Percentiles rank a stretch among this genome's conserved stretches.
Conservation (phyloP, 2,797 vertebrate species). For the Ctenopoma kingsleyae region DNA sequence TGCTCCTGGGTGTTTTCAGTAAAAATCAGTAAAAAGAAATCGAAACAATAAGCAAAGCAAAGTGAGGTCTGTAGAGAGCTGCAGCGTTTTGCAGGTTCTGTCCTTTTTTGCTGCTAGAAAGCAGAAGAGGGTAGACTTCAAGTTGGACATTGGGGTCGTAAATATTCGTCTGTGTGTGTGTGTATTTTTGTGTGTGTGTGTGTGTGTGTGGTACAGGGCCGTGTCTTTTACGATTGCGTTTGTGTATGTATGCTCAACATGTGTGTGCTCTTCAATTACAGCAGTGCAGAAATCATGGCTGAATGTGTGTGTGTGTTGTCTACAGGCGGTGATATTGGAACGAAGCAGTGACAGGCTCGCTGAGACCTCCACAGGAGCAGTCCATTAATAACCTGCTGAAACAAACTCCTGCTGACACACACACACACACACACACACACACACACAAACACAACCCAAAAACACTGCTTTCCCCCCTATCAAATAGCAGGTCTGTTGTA, state of each 20-base stretch:
- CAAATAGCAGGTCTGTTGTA: constrained; percentile 13
- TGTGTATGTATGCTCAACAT: neutral
- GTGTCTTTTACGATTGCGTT: neutral
- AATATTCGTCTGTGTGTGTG: no score
- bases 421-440: constrained; percentile 18
- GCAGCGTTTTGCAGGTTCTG: constrained; percentile 9
- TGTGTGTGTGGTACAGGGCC: neutral
- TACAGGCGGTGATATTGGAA: constrained; percentile 24
- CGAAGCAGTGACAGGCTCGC: constrained; percentile 34
- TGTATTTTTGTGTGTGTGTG: no score
- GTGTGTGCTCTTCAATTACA: constrained; percentile 1
- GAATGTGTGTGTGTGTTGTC: constrained; percentile 3
- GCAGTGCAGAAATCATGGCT: constrained; percentile 6
- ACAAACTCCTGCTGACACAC: constrained; percentile 20
- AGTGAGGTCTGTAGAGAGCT: constrained; percentile 17
- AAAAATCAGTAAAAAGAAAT: neutral
- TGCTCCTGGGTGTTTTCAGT: neutral
- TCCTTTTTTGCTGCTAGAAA: constrained; percentile 15
- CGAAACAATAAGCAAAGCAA: neutral
- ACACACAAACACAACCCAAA: constrained; percentile 19
- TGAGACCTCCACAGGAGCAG: constrained; percentile 22
- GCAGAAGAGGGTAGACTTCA: neutral
- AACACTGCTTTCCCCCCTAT: neutral
- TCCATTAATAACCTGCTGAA: constrained; percentile 51
- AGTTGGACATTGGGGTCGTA: neutral